These are phyloP conservation scores for Pomacea canaliculata DNA, from an alignment of 2,888 invertebrate species.

Conservation along the genomic window DNA sequence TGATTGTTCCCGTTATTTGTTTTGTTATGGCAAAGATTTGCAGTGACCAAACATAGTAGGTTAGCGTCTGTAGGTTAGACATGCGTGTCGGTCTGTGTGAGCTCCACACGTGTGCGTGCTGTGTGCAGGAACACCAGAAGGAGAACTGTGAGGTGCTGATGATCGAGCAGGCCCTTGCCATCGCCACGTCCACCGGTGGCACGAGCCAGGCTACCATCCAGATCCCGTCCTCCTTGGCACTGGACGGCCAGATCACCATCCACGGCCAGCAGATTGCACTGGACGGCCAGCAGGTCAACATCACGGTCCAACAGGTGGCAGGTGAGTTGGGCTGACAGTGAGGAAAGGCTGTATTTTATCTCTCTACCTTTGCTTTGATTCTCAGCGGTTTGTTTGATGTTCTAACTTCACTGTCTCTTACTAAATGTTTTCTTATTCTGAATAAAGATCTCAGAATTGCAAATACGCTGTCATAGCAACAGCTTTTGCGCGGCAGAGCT, in stretches of 20 bases:
- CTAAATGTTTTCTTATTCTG: no score
- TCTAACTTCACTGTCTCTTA: no score
- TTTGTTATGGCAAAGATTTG: no score
- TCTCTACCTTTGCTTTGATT: neutral
- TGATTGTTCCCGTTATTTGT: no score
- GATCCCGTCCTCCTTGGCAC: conserved; percentile 50
- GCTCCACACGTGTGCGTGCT: neutral
- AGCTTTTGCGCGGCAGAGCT: no score
- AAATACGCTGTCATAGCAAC: no score
- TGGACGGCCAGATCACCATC: conserved; percentile 46
- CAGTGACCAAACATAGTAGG: no score
- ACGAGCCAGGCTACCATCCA: conserved; percentile 61
- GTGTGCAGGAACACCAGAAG: conserved; percentile 57
- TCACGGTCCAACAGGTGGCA: conserved; percentile 35
- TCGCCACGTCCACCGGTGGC: conserved; percentile 54
- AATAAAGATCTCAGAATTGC: no score
- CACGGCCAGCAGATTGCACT: conserved; percentile 49
- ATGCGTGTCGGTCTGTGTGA: no score
- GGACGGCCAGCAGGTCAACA: conserved; percentile 34
- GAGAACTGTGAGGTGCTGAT: conserved; percentile 62
- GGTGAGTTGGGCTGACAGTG: conserved; percentile 3
- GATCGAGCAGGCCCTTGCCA: conserved; percentile 63
- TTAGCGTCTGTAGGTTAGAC: no score
- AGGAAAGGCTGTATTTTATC: neutral
- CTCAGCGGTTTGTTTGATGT: no score